Evolutionary conservation across 2,888 invertebrate genomes (phyloP), one percentile per base, ranked within the genome.

Genomic region (Leptopilina myrica): DNA sequence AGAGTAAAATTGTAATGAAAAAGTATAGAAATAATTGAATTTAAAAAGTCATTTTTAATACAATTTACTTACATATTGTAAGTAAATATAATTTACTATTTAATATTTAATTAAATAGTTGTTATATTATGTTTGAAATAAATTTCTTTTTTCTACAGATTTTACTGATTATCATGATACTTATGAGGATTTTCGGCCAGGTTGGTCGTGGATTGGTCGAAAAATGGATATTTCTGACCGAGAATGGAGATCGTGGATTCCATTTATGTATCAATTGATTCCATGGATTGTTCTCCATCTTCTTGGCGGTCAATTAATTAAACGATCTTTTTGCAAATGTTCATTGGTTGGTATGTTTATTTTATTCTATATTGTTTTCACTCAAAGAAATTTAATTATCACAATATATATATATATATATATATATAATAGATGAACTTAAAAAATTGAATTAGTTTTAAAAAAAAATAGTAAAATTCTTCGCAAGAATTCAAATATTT

Each of bases 191-290:
- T 94, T 95, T 85, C 90, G 90, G 83, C 90, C 92, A 76, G 95
- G 95, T 53, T 95, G 95, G 95, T 85, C 87, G 11, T 91, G 94
- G 85, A 84, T 94, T 73, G 90, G 92, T 46, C 92, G 93, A 85
- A 93, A 93, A 82, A 94, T 93, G 92, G 96, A 96, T 92, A 91
- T 92, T 40, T 93, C 95, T 26, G 96, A 96, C 91, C 92, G 93
- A 87, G 96, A 96, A 92, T 96, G 96, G 96, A 93, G 92, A 87
- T 92, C 93, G 79, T 95, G 94, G 93, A 93, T 93, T 86, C 93
- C 92, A 83, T 93, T 94, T 78, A 89, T 95, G 76, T 89, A 91
- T 66, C 91, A 90, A 81, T 90, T 94, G 76, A 92, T 93, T 88
- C 93, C 93, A 77, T 95, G 94, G 93, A 87, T 94, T 82, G 85